Evolutionary conservation across 2,888 invertebrate genomes (phyloP).

Genomic region (Lordiphosa andalusiaca): DNA sequence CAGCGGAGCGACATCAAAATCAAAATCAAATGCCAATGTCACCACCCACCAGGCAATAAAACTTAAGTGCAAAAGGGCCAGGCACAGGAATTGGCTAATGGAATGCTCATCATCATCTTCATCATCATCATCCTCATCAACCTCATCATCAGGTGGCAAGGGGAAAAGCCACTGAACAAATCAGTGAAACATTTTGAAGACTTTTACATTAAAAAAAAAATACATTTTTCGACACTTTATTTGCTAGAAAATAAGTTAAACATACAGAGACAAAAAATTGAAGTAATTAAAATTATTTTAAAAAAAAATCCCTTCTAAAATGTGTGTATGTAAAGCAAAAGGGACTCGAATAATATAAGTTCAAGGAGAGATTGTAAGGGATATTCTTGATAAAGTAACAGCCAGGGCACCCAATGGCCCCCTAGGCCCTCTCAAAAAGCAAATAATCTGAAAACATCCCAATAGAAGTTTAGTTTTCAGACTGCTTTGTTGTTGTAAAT

Average conservation of each 20-base stretch:
- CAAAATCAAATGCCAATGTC: conserved; percentile 1
- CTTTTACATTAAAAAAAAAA: conserved; percentile 21
- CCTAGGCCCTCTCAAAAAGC: no score
- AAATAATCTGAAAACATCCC: no score
- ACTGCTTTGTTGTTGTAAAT: no score
- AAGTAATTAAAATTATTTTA: conserved; percentile 18
- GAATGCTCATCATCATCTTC: neutral
- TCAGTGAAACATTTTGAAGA: conserved; percentile 11
- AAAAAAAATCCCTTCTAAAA: conserved; percentile 16
- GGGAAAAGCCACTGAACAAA: conserved; percentile 1
- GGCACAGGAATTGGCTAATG: neutral
- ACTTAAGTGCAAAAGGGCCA: no score
- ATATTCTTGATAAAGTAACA: no score
- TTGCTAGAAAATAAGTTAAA: conserved; percentile 63
- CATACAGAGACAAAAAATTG: neutral
- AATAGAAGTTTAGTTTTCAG: no score
- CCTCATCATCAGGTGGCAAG: conserved; percentile 2
- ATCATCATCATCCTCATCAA: neutral
- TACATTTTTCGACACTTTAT: conserved; percentile 65
- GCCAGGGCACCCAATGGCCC: no score
- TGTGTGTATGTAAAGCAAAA: conserved; percentile 11
- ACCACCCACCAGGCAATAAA: conserved; percentile 26
- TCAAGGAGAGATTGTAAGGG: no score
- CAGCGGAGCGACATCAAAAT: conserved; percentile 11
- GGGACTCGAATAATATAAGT: neutral